These are phyloP conservation scores for Acrossocheilus wenchowensis DNA, from an alignment of 2,797 vertebrate genomes.

Conservation along the genomic window DNA sequence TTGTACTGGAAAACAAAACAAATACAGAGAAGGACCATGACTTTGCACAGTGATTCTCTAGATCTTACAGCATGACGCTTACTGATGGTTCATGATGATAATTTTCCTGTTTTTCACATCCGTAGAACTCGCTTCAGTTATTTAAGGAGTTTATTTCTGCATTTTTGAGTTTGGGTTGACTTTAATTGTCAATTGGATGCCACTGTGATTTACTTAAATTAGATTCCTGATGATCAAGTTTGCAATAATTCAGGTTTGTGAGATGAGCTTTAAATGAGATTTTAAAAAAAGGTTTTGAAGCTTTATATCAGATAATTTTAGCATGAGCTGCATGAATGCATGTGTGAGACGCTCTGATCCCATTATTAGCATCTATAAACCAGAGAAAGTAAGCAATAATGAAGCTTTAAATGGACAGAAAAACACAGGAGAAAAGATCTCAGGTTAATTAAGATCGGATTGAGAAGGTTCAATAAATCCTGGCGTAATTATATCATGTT, in stretches of 20 bases:
- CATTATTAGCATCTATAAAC: background rate
- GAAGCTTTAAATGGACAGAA: background rate
- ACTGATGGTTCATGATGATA: background rate
- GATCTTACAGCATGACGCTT: background rate
- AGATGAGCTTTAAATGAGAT: background rate
- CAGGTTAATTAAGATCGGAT: background rate
- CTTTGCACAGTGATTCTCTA: background rate
- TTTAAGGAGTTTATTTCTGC: background rate
- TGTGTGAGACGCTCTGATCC: background rate
- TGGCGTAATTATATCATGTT: background rate
- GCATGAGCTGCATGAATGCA: conserved; percentile 2
- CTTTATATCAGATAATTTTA: background rate
- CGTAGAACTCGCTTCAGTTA: background rate
- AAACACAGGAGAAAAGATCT: background rate
- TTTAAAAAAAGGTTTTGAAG: background rate
- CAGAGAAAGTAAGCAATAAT: background rate
- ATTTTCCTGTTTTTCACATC: background rate
- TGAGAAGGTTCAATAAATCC: background rate
- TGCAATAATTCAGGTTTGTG: background rate
- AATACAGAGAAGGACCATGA: background rate
- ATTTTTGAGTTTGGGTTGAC: background rate
- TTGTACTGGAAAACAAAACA: background rate
- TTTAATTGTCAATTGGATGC: background rate
- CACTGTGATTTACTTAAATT: background rate
- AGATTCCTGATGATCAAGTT: background rate